A percentile compares a stretch with the other conserved stretches of the same genome.
Evolutionary conservation across 2,888 invertebrate genomes (phyloP).

Genomic region (Acronicta aceris): DNA sequence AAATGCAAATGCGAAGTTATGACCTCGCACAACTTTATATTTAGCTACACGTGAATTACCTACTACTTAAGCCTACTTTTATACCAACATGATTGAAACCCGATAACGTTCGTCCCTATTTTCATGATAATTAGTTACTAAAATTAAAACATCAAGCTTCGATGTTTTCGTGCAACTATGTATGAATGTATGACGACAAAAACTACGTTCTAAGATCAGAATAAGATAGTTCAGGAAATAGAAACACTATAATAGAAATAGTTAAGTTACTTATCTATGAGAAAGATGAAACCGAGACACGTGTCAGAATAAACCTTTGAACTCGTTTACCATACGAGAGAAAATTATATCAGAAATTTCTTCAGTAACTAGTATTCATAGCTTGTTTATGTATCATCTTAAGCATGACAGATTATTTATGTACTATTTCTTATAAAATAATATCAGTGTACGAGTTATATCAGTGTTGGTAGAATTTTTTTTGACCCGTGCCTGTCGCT

Average conservation of each 20-base stretch:
- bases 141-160: neutral
- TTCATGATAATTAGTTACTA: slow-evolving; percentile 6
- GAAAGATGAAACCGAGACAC: slow-evolving; percentile 27
- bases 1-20: slow-evolving; percentile 22
- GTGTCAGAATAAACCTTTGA: slow-evolving; percentile 41
- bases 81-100: slow-evolving; percentile 25
- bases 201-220: slow-evolving; percentile 26
- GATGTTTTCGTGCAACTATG: neutral
- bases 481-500: too few species aligned
- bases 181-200: slow-evolving; percentile 5
- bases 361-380: slow-evolving; percentile 13
- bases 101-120: slow-evolving; percentile 16
- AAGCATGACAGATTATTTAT: too few species aligned
- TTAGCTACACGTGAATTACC: slow-evolving; percentile 10
- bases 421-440: too few species aligned
- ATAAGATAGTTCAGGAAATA: slow-evolving; percentile 27
- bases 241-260: slow-evolving; percentile 10
- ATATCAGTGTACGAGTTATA: too few species aligned
- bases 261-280: slow-evolving; percentile 13
- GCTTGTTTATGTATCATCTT: neutral
- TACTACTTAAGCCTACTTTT: slow-evolving; percentile 24
- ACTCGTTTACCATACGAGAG: slow-evolving; percentile 8
- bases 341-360: slow-evolving; percentile 18
- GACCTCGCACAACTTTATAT: slow-evolving; percentile 20
- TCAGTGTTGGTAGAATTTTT: too few species aligned